Conservation (phyloP, 2,888 invertebrate species). For the Erpobdella octoculata region DNA sequence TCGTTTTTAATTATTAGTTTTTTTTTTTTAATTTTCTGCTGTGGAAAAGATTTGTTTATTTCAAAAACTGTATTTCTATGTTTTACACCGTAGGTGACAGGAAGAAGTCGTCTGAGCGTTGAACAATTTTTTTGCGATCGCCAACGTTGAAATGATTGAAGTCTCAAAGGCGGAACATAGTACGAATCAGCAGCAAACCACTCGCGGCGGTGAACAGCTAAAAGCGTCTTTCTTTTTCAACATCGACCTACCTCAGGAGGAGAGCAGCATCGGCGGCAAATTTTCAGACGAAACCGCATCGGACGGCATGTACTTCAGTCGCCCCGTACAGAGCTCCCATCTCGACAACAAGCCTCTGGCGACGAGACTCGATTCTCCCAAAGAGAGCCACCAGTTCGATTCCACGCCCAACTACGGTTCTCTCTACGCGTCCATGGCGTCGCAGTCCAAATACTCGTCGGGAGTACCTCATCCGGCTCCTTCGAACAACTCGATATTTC, state of each 20-base stretch:
- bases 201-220: no score
- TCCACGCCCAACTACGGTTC: constrained; percentile 4
- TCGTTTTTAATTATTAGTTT: no score
- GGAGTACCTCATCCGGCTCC: background rate
- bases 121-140: no score
- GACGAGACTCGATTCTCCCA: background rate
- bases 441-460: background rate
- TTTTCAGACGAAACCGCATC: background rate
- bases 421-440: constrained; percentile 15
- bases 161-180: background rate
- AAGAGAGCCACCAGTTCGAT: constrained; percentile 11
- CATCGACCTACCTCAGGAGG: constrained; percentile 3
- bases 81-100: no score
- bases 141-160: constrained; percentile 7
- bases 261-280: background rate
- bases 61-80: no score
- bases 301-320: background rate
- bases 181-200: no score
- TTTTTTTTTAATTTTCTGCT: no score
- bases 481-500: constrained; percentile 4
- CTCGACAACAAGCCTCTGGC: background rate
- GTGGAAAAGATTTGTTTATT: no score
- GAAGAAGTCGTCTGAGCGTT: no score
- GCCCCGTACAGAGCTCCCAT: background rate
- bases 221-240: background rate